These are phyloP conservation scores for Gadus chalcogrammus DNA, from an alignment of 2,113 vertebrate genomes.

Conservation along the genomic window DNA sequence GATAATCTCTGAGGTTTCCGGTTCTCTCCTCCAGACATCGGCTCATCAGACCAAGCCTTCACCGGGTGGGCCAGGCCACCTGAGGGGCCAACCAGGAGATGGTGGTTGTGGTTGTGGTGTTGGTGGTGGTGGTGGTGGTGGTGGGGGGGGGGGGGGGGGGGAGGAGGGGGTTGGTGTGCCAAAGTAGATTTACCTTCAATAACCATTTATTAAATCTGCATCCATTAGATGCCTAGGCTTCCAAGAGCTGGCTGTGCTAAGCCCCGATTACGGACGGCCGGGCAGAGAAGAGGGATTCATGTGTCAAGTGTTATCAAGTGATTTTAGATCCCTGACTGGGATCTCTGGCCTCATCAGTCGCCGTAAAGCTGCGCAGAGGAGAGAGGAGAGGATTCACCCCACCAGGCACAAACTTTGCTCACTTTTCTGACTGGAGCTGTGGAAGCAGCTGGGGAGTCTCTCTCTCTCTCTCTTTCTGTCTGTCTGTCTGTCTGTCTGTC, in stretches of 20 bases:
- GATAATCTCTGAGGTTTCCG: too few species aligned
- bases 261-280: constrained; percentile 85
- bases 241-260: constrained; percentile 87
- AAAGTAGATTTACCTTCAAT: constrained; percentile 99
- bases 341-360: constrained; percentile 63
- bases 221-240: constrained; percentile 85
- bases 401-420: constrained; percentile 26
- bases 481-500: too few species aligned
- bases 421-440: background rate
- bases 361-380: constrained; percentile 42
- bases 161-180: constrained; percentile 59
- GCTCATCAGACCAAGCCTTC: too few species aligned
- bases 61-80: too few species aligned
- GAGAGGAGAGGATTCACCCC: constrained; percentile 22
- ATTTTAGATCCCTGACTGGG: constrained; percentile 64
- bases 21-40: too few species aligned
- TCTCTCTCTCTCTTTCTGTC: too few species aligned
- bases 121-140: too few species aligned
- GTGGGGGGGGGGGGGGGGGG: too few species aligned
- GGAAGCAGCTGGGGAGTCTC: background rate
- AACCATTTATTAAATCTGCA: constrained; percentile 98
- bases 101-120: too few species aligned
- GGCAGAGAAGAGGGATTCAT: constrained; percentile 66
- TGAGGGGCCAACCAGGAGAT: too few species aligned
- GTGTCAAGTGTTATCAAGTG: constrained; percentile 71